Percentiles rank a stretch among this genome's conserved stretches.
These are phyloP conservation scores for Muscicapa striata DNA, from an alignment of 2,797 vertebrate species.

Conservation along the genomic window DNA sequence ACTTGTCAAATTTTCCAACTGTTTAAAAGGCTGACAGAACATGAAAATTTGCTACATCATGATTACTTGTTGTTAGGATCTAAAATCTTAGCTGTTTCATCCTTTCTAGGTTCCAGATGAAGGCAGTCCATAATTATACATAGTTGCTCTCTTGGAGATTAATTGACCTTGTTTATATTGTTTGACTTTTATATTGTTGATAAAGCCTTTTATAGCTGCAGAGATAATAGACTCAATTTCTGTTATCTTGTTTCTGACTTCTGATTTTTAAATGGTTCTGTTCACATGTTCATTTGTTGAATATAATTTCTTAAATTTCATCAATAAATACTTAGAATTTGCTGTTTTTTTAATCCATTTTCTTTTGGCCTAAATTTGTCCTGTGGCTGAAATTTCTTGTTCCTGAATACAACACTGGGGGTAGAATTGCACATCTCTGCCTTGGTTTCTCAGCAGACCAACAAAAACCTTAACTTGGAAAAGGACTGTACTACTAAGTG, in stretches of 20 bases:
- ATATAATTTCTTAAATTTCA: background rate
- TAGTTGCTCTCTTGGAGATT: background rate
- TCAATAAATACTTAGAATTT: background rate
- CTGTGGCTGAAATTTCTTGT: background rate
- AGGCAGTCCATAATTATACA: background rate
- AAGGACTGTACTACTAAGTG: background rate
- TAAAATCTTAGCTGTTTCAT: background rate
- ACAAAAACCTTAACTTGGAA: background rate
- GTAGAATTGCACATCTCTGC: background rate
- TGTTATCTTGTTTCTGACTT: background rate
- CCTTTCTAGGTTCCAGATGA: background rate
- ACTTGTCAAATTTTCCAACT: background rate
- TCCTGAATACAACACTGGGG: background rate
- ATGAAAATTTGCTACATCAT: background rate
- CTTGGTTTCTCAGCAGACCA: background rate
- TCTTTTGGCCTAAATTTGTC: background rate
- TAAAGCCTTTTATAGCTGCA: background rate
- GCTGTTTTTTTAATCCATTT: background rate
- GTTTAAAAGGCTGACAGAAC: background rate
- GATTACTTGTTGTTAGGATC: background rate
- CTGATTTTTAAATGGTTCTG: background rate
- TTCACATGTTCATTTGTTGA: background rate
- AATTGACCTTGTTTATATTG: background rate
- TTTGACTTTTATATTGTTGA: background rate
- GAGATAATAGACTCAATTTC: background rate